Conservation (phyloP, 2,888 invertebrate genomes). For the Rotaria sp. region DNA sequence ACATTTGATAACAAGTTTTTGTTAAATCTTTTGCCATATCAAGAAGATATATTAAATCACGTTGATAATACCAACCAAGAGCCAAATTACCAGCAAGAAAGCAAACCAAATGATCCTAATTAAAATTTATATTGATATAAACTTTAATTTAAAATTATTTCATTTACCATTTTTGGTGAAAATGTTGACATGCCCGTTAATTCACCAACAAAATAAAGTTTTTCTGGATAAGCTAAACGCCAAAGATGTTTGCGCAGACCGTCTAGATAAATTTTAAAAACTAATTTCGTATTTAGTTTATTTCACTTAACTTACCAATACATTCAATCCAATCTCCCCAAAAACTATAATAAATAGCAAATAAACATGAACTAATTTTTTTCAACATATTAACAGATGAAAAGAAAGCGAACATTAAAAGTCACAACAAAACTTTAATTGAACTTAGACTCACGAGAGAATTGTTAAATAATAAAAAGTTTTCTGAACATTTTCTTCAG, state of each 20-base stretch:
- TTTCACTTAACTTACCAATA: conserved; percentile 54
- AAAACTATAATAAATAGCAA: background rate
- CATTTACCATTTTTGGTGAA: conserved; percentile 65
- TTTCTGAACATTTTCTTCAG: too few relatives aligned
- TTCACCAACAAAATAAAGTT: conserved; percentile 81
- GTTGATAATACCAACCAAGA: conserved; percentile 62
- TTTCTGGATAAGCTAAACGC: conserved; percentile 69
- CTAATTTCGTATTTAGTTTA: background rate
- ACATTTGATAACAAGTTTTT: conserved; percentile 94
- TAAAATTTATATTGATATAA: background rate
- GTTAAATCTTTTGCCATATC: conserved; percentile 72
- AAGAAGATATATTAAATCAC: conserved; percentile 14
- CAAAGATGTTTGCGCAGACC: conserved; percentile 74
- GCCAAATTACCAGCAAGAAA: conserved; percentile 41
- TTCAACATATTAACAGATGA: too few relatives aligned
- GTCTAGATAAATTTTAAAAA: conserved; percentile 48
- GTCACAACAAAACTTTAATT: too few relatives aligned
- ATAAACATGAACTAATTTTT: too few relatives aligned
- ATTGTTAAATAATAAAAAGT: too few relatives aligned
- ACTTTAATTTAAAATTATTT: background rate
- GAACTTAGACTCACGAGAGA: too few relatives aligned
- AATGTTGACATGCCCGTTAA: conserved; percentile 69
- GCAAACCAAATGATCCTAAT: conserved; percentile 41
- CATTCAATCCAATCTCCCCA: conserved; percentile 64
- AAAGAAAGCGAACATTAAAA: too few relatives aligned